Conservation (phyloP, 64 coral and sea anemone genomes). For the Pocillopora damicornis region DNA sequence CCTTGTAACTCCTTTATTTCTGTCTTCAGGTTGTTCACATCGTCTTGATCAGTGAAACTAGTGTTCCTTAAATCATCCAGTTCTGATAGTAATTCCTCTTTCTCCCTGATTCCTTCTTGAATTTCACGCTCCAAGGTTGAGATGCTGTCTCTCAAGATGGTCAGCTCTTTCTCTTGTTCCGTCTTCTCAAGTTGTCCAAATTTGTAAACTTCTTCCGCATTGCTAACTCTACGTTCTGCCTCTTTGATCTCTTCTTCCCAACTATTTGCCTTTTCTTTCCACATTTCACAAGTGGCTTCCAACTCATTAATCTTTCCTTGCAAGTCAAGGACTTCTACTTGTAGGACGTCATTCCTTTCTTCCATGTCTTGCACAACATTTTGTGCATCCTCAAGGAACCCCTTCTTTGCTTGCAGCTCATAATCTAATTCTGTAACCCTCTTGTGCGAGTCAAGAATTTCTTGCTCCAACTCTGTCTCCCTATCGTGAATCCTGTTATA, state of each 20-base stretch:
- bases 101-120: constrained; percentile 44
- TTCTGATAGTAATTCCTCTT: constrained; percentile 40
- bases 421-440: constrained; percentile 61
- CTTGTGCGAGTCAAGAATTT: constrained; percentile 67
- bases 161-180: constrained; percentile 21
- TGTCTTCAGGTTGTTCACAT: constrained; percentile 43
- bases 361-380: constrained; percentile 42
- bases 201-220: constrained; percentile 21
- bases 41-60: constrained; percentile 57
- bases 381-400: constrained; percentile 43
- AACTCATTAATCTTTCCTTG: constrained; percentile 70
- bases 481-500: constrained; percentile 54
- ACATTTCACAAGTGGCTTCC: constrained; percentile 55
- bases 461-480: constrained; percentile 63
- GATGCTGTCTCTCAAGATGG: constrained; percentile 28
- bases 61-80: constrained; percentile 69
- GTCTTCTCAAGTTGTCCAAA: constrained; percentile 38
- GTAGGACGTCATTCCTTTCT: constrained; percentile 39
- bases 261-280: constrained; percentile 26
- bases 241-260: constrained; percentile 36
- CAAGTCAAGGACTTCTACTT: constrained; percentile 56
- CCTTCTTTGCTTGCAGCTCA: constrained; percentile 46
- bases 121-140: constrained; percentile 61
- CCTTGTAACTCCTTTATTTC: constrained; percentile 60
- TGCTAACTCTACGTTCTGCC: constrained; percentile 21